A percentile compares a stretch with the other conserved stretches of the same genome.
phyloP scores from a whole-genome alignment of 2,113 vertebrate species.

The Sebastes fasciatus region DNA sequence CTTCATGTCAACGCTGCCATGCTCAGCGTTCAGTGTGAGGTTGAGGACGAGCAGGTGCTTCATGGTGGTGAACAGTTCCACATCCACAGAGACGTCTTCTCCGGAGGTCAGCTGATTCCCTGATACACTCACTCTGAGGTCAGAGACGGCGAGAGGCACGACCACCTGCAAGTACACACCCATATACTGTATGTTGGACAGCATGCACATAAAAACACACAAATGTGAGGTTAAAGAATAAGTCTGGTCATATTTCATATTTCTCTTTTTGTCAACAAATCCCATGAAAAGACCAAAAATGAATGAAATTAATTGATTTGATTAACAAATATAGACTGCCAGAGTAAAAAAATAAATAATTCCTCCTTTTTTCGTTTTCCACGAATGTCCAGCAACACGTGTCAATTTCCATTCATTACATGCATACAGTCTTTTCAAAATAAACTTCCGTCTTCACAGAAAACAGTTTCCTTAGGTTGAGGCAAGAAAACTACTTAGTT shows the following conservation, averaged over 20 bases:
- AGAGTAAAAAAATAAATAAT: no score
- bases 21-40: not conserved
- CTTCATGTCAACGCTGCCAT: not conserved
- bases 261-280: not conserved
- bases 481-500: no score
- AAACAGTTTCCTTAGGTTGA: no score
- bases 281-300: not conserved
- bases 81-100: not conserved
- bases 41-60: conserved; percentile 4
- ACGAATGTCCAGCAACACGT: no score
- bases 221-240: not conserved
- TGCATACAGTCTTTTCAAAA: no score
- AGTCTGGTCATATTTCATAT: not conserved
- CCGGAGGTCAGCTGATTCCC: conserved; percentile 4
- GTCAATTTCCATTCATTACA: no score
- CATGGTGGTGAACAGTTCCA: conserved; percentile 23
- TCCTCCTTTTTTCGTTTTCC: no score
- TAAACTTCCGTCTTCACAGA: no score
- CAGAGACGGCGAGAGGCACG: not conserved
- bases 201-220: not conserved
- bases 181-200: not conserved
- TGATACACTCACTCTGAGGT: conserved; percentile 17
- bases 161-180: conserved; percentile 33
- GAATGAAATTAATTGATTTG: not conserved
- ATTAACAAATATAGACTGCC: no score